phyloP scores from a whole-genome alignment of 2,888 invertebrate species.

The Ferdinandea cuprea region DNA sequence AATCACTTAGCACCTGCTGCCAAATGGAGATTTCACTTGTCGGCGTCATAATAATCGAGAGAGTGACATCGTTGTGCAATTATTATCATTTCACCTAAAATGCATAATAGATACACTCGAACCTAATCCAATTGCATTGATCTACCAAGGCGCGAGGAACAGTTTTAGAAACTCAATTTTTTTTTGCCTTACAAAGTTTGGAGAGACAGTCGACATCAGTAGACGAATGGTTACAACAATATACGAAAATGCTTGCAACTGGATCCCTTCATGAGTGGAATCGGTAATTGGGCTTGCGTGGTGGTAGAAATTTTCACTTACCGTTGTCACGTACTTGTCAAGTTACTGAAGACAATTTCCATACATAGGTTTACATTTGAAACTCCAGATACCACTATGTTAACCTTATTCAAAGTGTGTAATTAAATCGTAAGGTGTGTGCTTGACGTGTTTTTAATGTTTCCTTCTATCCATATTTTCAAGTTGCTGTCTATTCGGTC shows the following conservation, averaged over 20 bases:
- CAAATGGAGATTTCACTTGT: constrained; percentile 67
- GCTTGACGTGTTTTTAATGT: constrained; percentile 30
- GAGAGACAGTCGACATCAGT: constrained; percentile 27
- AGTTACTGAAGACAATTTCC: constrained; percentile 6
- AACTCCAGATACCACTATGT: constrained; percentile 13
- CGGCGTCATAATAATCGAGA: constrained; percentile 29
- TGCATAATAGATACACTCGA: not conserved
- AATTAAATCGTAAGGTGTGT: constrained; percentile 61
- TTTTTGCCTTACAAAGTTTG: constrained; percentile 9
- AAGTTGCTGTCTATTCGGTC: constrained; percentile 31
- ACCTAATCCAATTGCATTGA: not conserved
- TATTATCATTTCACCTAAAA: constrained; percentile 23
- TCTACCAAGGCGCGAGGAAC: not conserved
- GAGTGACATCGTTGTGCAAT: constrained; percentile 60
- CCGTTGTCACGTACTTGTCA: constrained; percentile 35
- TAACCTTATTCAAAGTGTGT: constrained; percentile 52
- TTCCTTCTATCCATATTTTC: constrained; percentile 2
- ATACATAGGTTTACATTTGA: constrained; percentile 1
- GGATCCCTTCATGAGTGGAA: constrained; percentile 65
- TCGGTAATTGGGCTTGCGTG: constrained; percentile 38
- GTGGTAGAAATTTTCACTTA: constrained; percentile 42
- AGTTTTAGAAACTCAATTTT: constrained; percentile 50
- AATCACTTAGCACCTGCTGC: constrained; percentile 59
- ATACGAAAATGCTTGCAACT: no score
- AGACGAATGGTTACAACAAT: constrained; percentile 53